Evolutionary conservation across 2,113 vertebrate genomes (phyloP).

Genomic region (Brachyhypopomus occidentalis): DNA sequence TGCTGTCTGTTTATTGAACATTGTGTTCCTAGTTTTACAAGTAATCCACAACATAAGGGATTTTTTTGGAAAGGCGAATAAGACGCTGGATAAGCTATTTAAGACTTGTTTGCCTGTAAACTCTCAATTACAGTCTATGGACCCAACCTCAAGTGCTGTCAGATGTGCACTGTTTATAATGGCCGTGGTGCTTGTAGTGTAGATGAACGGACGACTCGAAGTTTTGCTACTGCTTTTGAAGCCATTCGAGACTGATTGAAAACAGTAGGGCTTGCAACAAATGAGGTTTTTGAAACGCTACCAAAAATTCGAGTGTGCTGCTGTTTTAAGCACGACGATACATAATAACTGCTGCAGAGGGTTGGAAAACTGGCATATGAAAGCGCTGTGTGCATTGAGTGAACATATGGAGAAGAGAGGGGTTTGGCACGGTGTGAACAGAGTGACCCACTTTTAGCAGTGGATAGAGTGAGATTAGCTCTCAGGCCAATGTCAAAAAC

Average conservation of each 20-base stretch:
- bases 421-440: constrained; percentile 39
- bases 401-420: constrained; percentile 46
- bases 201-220: constrained; percentile 21
- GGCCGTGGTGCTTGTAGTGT: constrained; percentile 17
- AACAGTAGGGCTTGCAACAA: constrained; percentile 48
- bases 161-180: constrained; percentile 54
- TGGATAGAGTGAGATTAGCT: too few species aligned
- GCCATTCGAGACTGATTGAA: constrained; percentile 45
- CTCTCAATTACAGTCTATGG: constrained; percentile 47
- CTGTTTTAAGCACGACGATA: constrained; percentile 16
- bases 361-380: constrained; percentile 46
- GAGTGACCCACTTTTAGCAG: constrained; percentile 49
- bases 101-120: constrained; percentile 53
- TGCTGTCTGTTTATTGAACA: constrained; percentile 33
- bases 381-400: constrained; percentile 31
- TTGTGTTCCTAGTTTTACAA: constrained; percentile 36
- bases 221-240: constrained; percentile 45
- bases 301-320: constrained; percentile 43
- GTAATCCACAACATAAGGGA: constrained; percentile 48
- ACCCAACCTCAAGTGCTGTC: constrained; percentile 47
- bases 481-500: neutral
- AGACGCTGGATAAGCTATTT: constrained; percentile 48
- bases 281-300: constrained; percentile 30
- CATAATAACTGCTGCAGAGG: constrained; percentile 16
- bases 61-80: constrained; percentile 30